Evolutionary conservation across 2,888 invertebrate genomes (phyloP).

Genomic region (Hololepta plana): DNA sequence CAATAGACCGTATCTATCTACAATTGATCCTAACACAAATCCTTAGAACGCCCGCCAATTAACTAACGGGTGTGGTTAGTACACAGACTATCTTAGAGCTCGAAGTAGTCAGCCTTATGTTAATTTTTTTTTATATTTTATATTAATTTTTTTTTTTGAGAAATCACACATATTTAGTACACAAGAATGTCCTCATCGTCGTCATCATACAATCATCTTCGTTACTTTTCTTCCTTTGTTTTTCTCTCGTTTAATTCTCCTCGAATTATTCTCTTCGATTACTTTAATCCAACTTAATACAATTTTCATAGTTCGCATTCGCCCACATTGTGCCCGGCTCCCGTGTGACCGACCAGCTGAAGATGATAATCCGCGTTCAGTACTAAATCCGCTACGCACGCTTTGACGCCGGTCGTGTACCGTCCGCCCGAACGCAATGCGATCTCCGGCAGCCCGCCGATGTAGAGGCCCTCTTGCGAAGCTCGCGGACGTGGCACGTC

Average conservation of each 20-base stretch:
- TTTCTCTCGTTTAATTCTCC: constrained; percentile 1
- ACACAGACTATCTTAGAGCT: constrained; percentile 14
- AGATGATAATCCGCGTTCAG: constrained; percentile 41
- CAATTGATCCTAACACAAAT: constrained; percentile 22
- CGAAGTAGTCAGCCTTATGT: constrained; percentile 23
- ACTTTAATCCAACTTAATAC: constrained; percentile 1
- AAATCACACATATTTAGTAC: constrained; percentile 20
- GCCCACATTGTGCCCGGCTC: constrained; percentile 28
- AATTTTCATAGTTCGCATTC: constrained; percentile 19
- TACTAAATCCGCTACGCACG: constrained; percentile 43
- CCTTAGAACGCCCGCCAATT: constrained; percentile 16
- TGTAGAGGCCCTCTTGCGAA: constrained; percentile 73
- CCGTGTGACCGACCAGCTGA: constrained; percentile 29
- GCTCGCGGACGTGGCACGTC: constrained; percentile 72
- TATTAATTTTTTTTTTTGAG: constrained; percentile 6
- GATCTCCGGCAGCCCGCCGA: constrained; percentile 39
- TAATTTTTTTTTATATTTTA: constrained; percentile 11
- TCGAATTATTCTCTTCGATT: constrained; percentile 3
- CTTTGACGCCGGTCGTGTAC: constrained; percentile 36
- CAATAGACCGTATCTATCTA: constrained; percentile 16
- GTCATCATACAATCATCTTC: too few species aligned
- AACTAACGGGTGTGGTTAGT: constrained; percentile 7
- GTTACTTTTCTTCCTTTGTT: constrained; percentile 5
- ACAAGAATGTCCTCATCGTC: constrained; percentile 11
- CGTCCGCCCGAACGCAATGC: constrained; percentile 24